phyloP scores from a whole-genome alignment of 2,797 vertebrate species.

The Syngnathus acus region DNA sequence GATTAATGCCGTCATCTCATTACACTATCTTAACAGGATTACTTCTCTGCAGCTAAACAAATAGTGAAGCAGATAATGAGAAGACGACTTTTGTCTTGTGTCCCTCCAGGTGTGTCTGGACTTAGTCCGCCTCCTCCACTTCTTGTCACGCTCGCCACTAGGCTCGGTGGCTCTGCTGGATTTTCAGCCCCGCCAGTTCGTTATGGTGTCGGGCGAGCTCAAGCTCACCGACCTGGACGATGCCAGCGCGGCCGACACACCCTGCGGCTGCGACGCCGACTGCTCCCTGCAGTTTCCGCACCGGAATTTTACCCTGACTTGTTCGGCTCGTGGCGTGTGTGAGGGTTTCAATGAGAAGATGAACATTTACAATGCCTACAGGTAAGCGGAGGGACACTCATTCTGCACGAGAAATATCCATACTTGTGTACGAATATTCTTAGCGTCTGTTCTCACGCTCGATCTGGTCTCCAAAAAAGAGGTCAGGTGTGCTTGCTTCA shows the following conservation, averaged over 20 bases:
- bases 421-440: too few species aligned
- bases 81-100: constrained; percentile 14
- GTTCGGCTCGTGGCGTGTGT: constrained; percentile 67
- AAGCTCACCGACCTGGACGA: constrained; percentile 91
- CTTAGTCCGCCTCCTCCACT: constrained; percentile 80
- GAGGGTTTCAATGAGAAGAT: constrained; percentile 81
- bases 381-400: constrained; percentile 55
- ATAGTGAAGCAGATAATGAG: constrained; percentile 16
- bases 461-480: not conserved
- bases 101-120: constrained; percentile 80
- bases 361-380: constrained; percentile 89
- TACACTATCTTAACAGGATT: constrained; percentile 1
- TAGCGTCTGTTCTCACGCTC: not conserved
- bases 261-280: constrained; percentile 69
- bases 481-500: not conserved
- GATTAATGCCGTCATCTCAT: not conserved
- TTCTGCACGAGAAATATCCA: not conserved
- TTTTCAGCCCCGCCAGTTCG: constrained; percentile 90
- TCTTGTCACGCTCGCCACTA: constrained; percentile 81
- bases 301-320: constrained; percentile 74
- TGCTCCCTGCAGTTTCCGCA: constrained; percentile 79
- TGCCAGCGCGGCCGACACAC: constrained; percentile 69
- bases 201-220: constrained; percentile 79
- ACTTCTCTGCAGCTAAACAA: not conserved
- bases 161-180: constrained; percentile 86